phyloP scores from a whole-genome alignment of 2,113 vertebrate genomes.

The Semnornis frantzii region DNA sequence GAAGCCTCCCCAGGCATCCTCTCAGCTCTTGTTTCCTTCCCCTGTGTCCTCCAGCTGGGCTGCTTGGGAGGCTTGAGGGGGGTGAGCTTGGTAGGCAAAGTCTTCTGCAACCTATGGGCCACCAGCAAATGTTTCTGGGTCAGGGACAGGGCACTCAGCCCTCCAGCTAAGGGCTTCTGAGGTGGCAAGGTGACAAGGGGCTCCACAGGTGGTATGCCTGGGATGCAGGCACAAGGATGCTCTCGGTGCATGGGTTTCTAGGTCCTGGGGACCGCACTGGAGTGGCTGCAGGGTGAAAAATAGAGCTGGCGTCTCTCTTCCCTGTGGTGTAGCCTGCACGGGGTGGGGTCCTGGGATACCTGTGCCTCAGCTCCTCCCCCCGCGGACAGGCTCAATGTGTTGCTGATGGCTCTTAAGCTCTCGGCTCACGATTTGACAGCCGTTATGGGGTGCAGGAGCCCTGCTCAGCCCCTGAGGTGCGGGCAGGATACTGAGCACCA shows the following conservation, averaged over 20 bases:
- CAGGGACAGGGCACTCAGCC: not conserved
- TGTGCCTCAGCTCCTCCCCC: fast-evolving
- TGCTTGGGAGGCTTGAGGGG: not conserved
- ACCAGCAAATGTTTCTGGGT: fast-evolving
- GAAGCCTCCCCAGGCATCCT: not conserved
- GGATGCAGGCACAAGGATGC: not conserved
- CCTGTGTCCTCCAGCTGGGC: not conserved
- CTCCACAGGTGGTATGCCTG: not conserved
- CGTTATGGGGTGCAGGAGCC: fast-evolving
- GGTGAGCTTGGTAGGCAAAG: not conserved
- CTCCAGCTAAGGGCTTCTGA: not conserved
- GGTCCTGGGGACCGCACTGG: not conserved
- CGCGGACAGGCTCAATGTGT: not conserved
- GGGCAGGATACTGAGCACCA: not conserved
- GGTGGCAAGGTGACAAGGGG: not conserved
- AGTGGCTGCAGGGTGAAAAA: not conserved
- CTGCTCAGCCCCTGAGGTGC: fast-evolving
- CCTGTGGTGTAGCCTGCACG: fast-evolving
- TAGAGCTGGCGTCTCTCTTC: not conserved
- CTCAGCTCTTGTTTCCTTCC: not conserved
- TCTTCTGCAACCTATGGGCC: not conserved
- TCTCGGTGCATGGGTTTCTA: not conserved
- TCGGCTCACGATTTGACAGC: not conserved
- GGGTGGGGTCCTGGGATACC: not conserved
- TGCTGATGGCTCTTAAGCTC: not conserved